Base-by-base conservation (phyloP, 2,888 invertebrate genomes). In the Polymixis lichenea region DNA sequence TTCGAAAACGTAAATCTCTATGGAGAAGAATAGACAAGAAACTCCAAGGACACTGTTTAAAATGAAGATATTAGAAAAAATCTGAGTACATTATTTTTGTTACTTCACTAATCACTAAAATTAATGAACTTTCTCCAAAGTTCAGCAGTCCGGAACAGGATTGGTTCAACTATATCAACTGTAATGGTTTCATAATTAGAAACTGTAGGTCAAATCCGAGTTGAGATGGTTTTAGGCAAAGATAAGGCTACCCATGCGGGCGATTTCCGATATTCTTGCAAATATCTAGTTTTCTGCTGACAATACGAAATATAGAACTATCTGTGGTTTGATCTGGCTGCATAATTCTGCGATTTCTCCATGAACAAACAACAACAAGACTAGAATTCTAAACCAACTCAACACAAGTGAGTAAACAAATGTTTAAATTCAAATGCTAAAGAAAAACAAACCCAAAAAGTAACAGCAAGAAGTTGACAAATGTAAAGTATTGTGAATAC, bases 361-460 rank as follows among this genome's bases (percentile, higher is more conserved):
- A n/a, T 28, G 19, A 51, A 28, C 11, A 75, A 53, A 17, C 32
- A 15, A 53, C 11, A 65, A 51, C 19, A 64, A 64, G 0, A 58
- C 43, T 22, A n/a, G 3, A 58, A 9, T 19, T 43, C 17, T 55
- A 22, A 64, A 51, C 15, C 28, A 60, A 60, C 22, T 19, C 9
- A n/a, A 25, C 7, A 51, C 11, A 46, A 60, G 1, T 49, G 19
- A 49, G 22, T 55, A 53, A 61, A 66, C 43, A 65, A 13, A 38
- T 17, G n/a, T 65, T 75, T 75, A 38, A 28, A 75, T 74, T 56
- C 46, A 62, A 46, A 73, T 73, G 38, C 11, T 13, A 17, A n/a
- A 53, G 22, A 25, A 64, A 28, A 75, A 65, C 22, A 46, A 66
- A 53, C 32, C 6, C 9, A 0, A 22, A 1, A 61, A 28, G 43